phyloP scores from a whole-genome alignment of 2,113 vertebrate genomes.

The Stigmatopora argus region DNA sequence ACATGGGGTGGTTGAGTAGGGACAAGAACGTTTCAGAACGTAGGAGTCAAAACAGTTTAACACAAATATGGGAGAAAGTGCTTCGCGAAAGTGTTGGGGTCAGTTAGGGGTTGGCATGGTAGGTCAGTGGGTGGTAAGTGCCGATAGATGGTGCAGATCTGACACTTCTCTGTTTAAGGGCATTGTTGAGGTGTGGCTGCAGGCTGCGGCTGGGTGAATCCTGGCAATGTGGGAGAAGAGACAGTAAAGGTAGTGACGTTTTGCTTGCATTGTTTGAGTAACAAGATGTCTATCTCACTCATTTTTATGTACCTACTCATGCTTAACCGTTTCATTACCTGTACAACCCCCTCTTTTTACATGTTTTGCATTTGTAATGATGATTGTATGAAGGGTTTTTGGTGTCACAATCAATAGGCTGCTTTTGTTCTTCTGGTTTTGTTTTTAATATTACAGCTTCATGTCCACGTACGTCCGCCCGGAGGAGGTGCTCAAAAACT shows the following conservation, averaged over 20 bases:
- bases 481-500: too few species aligned
- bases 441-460: constrained; percentile 27
- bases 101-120: constrained; percentile 2
- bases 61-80: background rate
- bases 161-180: constrained; percentile 69
- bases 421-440: constrained; percentile 36
- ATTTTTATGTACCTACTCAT: constrained; percentile 21
- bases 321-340: constrained; percentile 17
- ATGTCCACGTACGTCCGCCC: constrained; percentile 5
- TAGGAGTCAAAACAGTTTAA: background rate
- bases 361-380: constrained; percentile 6
- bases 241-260: constrained; percentile 67
- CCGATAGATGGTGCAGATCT: constrained; percentile 60
- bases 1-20: constrained; percentile 2
- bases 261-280: constrained; percentile 69
- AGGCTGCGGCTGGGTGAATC: constrained; percentile 60
- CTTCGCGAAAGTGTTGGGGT: background rate
- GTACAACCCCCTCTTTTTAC: constrained; percentile 16
- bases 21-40: constrained; percentile 5
- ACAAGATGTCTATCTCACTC: constrained; percentile 49
- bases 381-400: constrained; percentile 13
- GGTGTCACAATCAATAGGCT: constrained; percentile 61
- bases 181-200: constrained; percentile 68
- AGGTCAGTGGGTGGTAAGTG: constrained; percentile 37
- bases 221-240: constrained; percentile 61